These are phyloP conservation scores for human DNA, from an alignment of 2,113 vertebrate species.

Conservation along the genomic window DNA sequence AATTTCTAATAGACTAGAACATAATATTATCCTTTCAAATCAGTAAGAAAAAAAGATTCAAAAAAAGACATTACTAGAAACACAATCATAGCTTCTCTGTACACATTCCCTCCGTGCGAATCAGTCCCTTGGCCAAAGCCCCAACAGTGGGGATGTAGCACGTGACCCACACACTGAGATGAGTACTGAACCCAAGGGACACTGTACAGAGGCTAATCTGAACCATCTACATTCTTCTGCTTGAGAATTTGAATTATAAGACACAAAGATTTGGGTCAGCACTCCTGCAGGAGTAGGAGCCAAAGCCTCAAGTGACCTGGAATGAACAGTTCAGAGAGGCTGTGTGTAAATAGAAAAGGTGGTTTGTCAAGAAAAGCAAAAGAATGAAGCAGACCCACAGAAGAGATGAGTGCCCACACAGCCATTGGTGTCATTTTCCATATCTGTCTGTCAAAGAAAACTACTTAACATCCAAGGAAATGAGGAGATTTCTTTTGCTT, in stretches of 20 bases:
- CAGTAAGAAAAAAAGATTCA: neutral
- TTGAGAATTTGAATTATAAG: neutral
- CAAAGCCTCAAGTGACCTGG: neutral
- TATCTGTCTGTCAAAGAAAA: neutral
- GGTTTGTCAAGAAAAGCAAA: neutral
- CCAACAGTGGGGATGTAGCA: neutral
- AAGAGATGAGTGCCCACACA: accelerated
- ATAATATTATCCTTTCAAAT: neutral
- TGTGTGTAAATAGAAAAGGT: neutral
- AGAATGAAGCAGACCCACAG: neutral
- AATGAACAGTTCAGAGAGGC: neutral
- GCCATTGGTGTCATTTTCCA: neutral
- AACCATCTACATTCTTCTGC: neutral
- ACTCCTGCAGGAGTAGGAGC: neutral
- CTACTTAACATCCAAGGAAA: neutral
- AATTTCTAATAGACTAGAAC: constrained; percentile 11
- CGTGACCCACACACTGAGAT: neutral
- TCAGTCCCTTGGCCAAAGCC: neutral
- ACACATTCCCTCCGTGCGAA: too few relatives aligned
- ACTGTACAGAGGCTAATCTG: neutral
- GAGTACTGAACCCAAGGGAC: neutral
- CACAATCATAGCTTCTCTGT: neutral
- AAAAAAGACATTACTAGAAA: neutral
- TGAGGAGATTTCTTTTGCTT: neutral
- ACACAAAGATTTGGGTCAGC: neutral